Conservation (phyloP, 2,888 invertebrate species). For the Eilema depressum region DNA sequence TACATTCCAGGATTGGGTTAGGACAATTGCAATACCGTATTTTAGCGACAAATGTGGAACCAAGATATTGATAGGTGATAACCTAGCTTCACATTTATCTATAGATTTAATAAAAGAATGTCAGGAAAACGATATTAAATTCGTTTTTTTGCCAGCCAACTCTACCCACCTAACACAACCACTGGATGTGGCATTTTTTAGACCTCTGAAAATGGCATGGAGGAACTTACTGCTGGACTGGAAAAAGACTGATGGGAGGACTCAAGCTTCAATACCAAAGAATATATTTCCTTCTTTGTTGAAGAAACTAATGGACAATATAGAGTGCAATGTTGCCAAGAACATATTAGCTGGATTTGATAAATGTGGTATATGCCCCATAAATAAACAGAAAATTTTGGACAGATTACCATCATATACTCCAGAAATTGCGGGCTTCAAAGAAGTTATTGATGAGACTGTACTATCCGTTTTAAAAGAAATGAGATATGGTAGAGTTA, state of each 20-base stretch:
- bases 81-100: conserved; percentile 60
- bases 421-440: conserved; percentile 16
- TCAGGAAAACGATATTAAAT: conserved; percentile 38
- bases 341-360: conserved; percentile 38
- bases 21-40: conserved; percentile 39
- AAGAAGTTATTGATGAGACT: conserved; percentile 27
- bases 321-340: conserved; percentile 18
- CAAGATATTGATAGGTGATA: conserved; percentile 60
- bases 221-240: conserved; percentile 39
- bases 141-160: no score
- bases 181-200: conserved; percentile 56
- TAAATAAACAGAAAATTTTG: conserved; percentile 29
- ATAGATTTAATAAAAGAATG: conserved; percentile 47
- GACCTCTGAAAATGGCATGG: conserved; percentile 56
- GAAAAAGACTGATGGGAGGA: conserved; percentile 41
- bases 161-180: no score
- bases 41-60: conserved; percentile 46
- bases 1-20: conserved; percentile 62
- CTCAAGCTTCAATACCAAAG: conserved; percentile 33
- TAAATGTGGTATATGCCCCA: conserved; percentile 18
- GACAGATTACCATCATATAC: conserved; percentile 29
- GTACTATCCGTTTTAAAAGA: conserved; percentile 28
- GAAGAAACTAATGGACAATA: conserved; percentile 29
- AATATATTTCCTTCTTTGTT: conserved; percentile 33
- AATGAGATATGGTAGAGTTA: conserved; percentile 31